Evolutionary conservation across 2,113 vertebrate genomes (phyloP).

Genomic region (Lynx canadensis): DNA sequence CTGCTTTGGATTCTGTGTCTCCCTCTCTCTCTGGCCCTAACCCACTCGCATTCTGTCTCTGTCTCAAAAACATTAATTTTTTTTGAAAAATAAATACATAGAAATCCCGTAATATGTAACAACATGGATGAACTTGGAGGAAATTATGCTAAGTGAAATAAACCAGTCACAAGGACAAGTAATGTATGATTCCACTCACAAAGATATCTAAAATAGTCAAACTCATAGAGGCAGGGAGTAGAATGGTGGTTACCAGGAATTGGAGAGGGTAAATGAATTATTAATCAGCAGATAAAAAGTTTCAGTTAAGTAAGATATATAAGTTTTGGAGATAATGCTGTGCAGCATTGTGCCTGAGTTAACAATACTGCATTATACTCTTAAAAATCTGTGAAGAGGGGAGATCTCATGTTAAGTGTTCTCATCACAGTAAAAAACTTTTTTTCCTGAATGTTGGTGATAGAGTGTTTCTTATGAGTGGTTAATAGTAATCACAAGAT

Average conservation of each 20-base stretch:
- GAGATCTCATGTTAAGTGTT: background rate
- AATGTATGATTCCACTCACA: background rate
- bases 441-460: background rate
- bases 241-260: background rate
- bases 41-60: too few relatives aligned
- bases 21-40: too few relatives aligned
- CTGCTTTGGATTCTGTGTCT: too few relatives aligned
- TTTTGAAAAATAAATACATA: background rate
- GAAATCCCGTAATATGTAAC: background rate
- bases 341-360: background rate
- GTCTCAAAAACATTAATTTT: too few relatives aligned
- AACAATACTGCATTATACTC: too few relatives aligned
- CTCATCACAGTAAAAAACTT: background rate
- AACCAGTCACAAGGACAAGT: background rate
- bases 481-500: background rate
- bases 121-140: background rate
- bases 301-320: background rate
- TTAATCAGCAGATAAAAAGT: background rate
- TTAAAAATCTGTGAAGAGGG: background rate
- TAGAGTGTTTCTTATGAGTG: background rate
- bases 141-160: background rate
- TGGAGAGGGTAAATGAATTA: background rate
- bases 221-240: background rate
- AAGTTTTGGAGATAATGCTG: background rate
- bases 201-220: background rate